Conservation (phyloP, 2,888 invertebrate genomes). For the Acrobeloides nanus region DNA sequence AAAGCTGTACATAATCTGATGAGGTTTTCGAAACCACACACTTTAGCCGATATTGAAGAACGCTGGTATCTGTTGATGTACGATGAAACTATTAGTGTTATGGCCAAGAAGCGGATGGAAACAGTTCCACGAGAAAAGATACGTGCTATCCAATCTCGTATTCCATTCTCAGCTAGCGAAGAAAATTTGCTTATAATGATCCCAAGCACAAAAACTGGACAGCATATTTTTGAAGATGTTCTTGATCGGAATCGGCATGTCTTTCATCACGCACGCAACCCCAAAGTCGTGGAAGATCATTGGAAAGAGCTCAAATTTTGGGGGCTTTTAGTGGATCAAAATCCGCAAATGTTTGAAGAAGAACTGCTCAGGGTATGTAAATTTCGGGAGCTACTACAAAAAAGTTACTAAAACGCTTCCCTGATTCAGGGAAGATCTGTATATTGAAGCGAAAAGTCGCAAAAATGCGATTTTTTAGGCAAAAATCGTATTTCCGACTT, state of each 20-base stretch:
- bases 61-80: conserved; percentile 92
- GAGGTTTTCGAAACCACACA: conserved; percentile 90
- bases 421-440: neutral
- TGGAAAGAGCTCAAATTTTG: conserved; percentile 89
- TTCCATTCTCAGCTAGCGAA: conserved; percentile 79
- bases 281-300: conserved; percentile 70
- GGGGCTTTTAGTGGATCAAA: conserved; percentile 80
- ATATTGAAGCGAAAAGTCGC: neutral
- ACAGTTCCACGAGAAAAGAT: conserved; percentile 64
- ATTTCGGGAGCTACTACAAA: too few species aligned
- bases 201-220: conserved; percentile 10
- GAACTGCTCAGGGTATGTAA: conserved; percentile 14
- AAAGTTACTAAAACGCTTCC: too few species aligned
- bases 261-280: conserved; percentile 79
- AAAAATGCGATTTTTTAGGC: neutral
- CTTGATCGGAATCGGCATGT: conserved; percentile 71
- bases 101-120: conserved; percentile 32
- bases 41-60: conserved; percentile 82
- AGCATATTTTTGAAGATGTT: conserved; percentile 76
- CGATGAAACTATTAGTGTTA: conserved; percentile 76
- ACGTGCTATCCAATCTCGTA: conserved; percentile 76
- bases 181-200: conserved; percentile 76
- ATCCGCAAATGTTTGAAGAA: conserved; percentile 9
- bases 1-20: conserved; percentile 74
- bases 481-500: neutral